These are phyloP conservation scores for Tetragonula clypearis DNA, from an alignment of 1,140 invertebrate genomes.

Conservation along the genomic window DNA sequence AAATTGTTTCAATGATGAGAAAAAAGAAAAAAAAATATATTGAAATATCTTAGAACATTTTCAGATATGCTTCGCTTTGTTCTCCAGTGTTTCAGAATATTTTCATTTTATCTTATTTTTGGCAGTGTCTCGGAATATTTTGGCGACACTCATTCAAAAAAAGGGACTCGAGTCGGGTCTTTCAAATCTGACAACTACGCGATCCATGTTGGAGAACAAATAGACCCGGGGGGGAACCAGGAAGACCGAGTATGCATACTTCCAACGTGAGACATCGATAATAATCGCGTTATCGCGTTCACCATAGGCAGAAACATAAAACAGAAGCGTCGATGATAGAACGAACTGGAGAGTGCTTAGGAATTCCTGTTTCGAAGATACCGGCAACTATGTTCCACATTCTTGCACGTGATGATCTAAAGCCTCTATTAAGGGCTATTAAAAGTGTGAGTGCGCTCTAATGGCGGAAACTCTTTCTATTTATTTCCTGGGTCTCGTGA, in stretches of 20 bases:
- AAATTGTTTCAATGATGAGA: no score
- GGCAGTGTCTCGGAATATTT: neutral
- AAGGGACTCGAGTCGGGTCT: neutral
- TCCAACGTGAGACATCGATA: constrained; percentile 56
- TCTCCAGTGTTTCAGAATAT: neutral
- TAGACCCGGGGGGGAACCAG: neutral
- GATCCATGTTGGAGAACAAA: neutral
- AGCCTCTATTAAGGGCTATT: constrained; percentile 49
- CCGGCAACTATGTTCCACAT: constrained; percentile 5
- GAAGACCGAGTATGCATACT: constrained; percentile 38
- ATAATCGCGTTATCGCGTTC: constrained; percentile 54
- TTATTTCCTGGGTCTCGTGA: neutral
- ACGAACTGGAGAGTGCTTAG: constrained; percentile 13
- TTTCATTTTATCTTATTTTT: no score
- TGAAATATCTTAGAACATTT: neutral
- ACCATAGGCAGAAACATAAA: neutral
- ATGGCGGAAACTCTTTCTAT: constrained; percentile 16
- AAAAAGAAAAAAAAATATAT: neutral
- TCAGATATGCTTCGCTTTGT: neutral
- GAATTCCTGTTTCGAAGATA: constrained; percentile 44
- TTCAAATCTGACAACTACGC: neutral
- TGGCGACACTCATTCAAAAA: neutral
- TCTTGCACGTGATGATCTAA: constrained; percentile 29
- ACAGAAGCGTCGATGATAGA: constrained; percentile 9
- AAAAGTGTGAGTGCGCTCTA: constrained; percentile 37